A percentile compares a stretch with the other conserved stretches of the same genome.
These are phyloP conservation scores for Rhinogobius similis DNA, from an alignment of 2,113 vertebrate species.

Conservation along the genomic window DNA sequence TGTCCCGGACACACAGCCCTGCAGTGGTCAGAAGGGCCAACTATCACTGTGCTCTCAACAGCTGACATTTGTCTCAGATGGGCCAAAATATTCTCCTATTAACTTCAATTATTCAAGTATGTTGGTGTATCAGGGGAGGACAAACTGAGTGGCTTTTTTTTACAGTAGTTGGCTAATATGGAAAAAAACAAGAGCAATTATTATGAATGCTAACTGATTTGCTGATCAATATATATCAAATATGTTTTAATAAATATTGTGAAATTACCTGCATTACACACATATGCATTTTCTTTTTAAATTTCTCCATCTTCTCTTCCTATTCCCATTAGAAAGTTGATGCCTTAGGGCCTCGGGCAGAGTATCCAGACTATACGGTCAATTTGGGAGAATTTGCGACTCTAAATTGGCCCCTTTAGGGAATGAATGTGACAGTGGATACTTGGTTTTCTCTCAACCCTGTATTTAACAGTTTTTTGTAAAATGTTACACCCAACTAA, in stretches of 20 bases:
- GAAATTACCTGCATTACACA: too few relatives aligned
- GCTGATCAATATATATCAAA: too few relatives aligned
- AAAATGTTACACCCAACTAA: not conserved
- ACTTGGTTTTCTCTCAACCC: not conserved
- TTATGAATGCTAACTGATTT: too few relatives aligned
- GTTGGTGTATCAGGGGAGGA: not conserved
- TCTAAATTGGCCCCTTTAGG: not conserved
- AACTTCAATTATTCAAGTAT: not conserved
- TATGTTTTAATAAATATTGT: too few relatives aligned
- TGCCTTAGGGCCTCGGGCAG: not conserved
- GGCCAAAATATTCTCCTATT: constrained; percentile 1
- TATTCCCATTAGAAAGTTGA: not conserved
- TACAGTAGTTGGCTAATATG: too few relatives aligned
- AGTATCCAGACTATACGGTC: not conserved
- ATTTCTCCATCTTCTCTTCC: not conserved
- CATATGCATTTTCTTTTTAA: too few relatives aligned
- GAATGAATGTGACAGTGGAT: not conserved
- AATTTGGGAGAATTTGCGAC: not conserved
- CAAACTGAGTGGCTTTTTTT: too few relatives aligned
- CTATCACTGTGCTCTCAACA: not conserved
- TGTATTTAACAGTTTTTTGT: not conserved
- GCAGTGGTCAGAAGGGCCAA: not conserved
- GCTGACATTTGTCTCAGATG: not conserved
- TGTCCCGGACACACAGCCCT: constrained; percentile 11
- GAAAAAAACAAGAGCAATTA: too few relatives aligned